Conservation (phyloP, 92 coral and sea anemone species). For the Actinernus sp. region DNA sequence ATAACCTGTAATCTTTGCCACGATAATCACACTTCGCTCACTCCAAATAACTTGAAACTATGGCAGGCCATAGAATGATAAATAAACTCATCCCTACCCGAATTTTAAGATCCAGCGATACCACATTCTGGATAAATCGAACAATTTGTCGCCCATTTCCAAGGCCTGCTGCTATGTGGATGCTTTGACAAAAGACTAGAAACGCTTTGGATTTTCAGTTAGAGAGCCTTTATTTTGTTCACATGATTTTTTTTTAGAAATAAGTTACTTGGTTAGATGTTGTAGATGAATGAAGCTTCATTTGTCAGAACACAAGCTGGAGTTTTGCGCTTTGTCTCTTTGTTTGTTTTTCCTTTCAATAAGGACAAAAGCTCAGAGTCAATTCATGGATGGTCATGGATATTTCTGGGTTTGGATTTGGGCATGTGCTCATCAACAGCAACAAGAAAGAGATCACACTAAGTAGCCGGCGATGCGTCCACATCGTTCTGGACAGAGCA, state of each 20-base stretch:
- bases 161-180: slow-evolving; percentile 9
- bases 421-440: slow-evolving; percentile 68
- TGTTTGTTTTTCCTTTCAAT: no score
- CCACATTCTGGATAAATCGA: no score
- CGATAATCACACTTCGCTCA: no score
- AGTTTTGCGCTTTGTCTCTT: no score
- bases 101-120: no score
- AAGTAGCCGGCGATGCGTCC: slow-evolving; percentile 46
- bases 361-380: slow-evolving; percentile 50
- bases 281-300: no score
- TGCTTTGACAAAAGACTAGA: slow-evolving; percentile 32
- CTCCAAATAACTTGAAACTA: no score
- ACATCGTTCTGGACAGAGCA: slow-evolving; percentile 42
- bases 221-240: slow-evolving; percentile 32
- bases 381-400: slow-evolving; percentile 55
- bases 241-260: slow-evolving; percentile 37
- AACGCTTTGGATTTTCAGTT: slow-evolving; percentile 30
- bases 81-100: no score
- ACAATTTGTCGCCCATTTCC: no score
- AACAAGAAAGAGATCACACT: slow-evolving; percentile 60
- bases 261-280: slow-evolving; percentile 36
- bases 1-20: no score
- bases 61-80: no score
- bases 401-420: slow-evolving; percentile 23
- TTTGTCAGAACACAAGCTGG: no score